Base-by-base conservation (phyloP, 1,140 invertebrate genomes). In the Zaprionus africanus region DNA sequence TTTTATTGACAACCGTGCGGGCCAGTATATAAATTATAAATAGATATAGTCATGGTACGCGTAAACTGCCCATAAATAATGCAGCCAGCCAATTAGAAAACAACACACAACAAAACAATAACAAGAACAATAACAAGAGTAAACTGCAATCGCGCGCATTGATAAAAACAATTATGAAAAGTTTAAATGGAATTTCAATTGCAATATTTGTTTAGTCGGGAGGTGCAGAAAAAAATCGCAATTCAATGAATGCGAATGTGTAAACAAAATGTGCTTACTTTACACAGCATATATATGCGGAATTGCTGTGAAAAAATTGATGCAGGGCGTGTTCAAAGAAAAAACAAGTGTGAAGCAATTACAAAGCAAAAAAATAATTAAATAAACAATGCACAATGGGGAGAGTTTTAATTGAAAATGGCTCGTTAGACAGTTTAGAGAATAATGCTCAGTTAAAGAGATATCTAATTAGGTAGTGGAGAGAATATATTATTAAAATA, bases 51-150 rank as follows among this genome's bases (percentile, higher is more conserved):
- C 62, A 58, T 74, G 41, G n/a, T 46, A 51, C 46, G 57, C 56
- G 41, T 54, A 79, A 67, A 82, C 70, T 76, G 51, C 43, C 36
- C 65, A 85, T 84, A 84, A 85, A 84, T 84, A 85, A 67, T 78
- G 62, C 58, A 85, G 68, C 31, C 56, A 67, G 56, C 62, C 82
- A 87, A 86, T 86, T 86, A 86, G 65, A 82, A 66, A 62, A 62
- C 65, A 76, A 65, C 69, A 66, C 13, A 41, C 15, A 41, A n/a
- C 5, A n/a, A 71, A 71, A 60, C 46, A 43, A 61, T 5, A 43
- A 49, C 11, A 43, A 54, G 1, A 24, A 49, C 5, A 43, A 41
- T 1, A 24, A 58, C 9, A 49, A 15, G 22, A 38, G 22, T 22
- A 74, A 34, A 64, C 31, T 31, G n/a, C 24, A 60, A 19, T 60